Evolutionary conservation across 2,888 invertebrate genomes (phyloP), one percentile per base, ranked within the genome.

Genomic region (Dynastes grantii): DNA sequence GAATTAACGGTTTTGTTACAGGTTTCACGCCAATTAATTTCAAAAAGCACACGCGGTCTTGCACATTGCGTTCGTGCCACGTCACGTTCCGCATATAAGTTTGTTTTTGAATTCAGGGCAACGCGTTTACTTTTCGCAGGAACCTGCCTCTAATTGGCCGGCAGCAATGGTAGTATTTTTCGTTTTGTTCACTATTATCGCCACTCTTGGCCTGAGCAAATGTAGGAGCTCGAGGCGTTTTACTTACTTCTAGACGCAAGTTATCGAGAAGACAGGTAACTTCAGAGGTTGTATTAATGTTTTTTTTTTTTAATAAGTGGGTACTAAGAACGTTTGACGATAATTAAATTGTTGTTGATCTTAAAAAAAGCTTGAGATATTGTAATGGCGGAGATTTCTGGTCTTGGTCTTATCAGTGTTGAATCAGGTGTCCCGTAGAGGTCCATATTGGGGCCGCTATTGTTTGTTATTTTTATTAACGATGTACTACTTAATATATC

Each of bases 21-120:
- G 67, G 49, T 67, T 67, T 67, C 67, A 22, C 67, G 67, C 45
- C 45, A 67, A 67, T 67, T 67, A 67, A 67, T 49, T 45, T 67
- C 67, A 27, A 45, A 45, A 67, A 67, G 16, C 27, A 32, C n/a
- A 11, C 8, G 32, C 32, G 13, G 37, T 16, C 64, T n/a, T n/a
- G 13, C 16, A 58, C 32, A 63, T 32, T 13, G 13, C 63, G 32
- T 32, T 13, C 63, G 13, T 8, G 32, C 4, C 9, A 9, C 27
- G 29, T 32, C 8, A 63, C 1, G 32, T 32, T 11, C 8, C 13
- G 63, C 63, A 11, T 32, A 13, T 11, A 13, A 9, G 29, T n/a
- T 32, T 63, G 63, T 32, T 63, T 63, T 63, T 0, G 29, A 32
- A 63, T 63, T 32, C 32, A 37, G 32, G 32, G 5, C 63, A 32